Conservation (phyloP, 2,797 vertebrate genomes). For the Sebastes hopkinsi region DNA sequence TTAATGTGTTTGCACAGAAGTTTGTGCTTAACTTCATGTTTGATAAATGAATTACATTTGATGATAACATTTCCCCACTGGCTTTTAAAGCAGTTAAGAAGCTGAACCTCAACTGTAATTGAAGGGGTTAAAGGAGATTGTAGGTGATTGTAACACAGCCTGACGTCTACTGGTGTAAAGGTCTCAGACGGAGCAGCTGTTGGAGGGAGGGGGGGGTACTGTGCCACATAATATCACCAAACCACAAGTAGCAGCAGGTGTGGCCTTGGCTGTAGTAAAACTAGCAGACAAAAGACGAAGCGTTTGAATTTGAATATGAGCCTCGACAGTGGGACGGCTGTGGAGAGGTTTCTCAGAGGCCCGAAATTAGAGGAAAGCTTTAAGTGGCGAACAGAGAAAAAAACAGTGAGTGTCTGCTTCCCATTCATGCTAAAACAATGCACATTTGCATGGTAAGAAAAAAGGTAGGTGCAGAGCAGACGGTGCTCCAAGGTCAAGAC, state of each 20-base stretch:
- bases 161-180: conserved; percentile 24
- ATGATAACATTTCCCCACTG: not conserved
- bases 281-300: conserved; percentile 13
- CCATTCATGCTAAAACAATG: not conserved
- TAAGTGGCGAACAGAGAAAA: not conserved
- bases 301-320: conserved; percentile 13
- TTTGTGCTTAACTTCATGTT: not conserved
- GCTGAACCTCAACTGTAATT: conserved; percentile 53
- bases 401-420: not conserved
- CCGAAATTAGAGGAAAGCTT: not conserved
- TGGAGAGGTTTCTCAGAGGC: not conserved
- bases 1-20: not conserved
- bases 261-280: not conserved
- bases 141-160: conserved; percentile 30
- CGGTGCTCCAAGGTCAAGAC: not conserved
- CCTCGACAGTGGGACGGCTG: conserved; percentile 15
- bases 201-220: not conserved
- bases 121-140: conserved; percentile 42
- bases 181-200: conserved; percentile 64
- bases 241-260: conserved; percentile 72
- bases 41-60: conserved; percentile 12
- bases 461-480: not conserved
- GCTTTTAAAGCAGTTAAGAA: conserved; percentile 33
- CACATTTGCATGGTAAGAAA: not conserved
- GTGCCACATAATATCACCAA: conserved; percentile 34